Conservation (phyloP, 1,140 invertebrate genomes). For the Monochamus saltuarius region DNA sequence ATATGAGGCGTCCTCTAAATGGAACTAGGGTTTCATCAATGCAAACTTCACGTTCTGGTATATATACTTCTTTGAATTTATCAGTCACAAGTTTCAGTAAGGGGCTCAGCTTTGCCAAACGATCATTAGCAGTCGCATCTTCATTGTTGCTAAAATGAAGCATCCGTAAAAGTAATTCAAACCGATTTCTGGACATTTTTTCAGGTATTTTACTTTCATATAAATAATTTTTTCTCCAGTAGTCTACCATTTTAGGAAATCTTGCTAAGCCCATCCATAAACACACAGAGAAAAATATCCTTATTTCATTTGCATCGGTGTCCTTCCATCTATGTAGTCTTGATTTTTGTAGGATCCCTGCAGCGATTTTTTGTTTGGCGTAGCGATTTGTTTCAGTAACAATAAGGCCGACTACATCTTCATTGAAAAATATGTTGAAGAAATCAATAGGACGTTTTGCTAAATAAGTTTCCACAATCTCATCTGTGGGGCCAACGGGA, state of each 20-base stretch:
- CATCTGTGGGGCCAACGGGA: no score
- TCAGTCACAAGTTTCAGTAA: neutral
- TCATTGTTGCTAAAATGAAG: constrained; percentile 4
- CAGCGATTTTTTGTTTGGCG: no score
- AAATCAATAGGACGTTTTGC: no score
- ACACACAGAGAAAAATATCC: neutral
- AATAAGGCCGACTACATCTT: no score
- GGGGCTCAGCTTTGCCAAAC: neutral
- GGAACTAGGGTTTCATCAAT: constrained; percentile 47
- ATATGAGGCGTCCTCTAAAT: constrained; percentile 36
- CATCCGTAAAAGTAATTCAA: constrained; percentile 1
- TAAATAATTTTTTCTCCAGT: neutral
- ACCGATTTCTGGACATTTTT: constrained; percentile 6
- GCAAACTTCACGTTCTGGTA: constrained; percentile 6
- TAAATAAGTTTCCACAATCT: no score
- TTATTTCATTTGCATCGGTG: no score
- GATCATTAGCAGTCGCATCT: no score
- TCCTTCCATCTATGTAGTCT: no score
- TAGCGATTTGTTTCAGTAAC: no score
- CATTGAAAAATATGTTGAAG: no score
- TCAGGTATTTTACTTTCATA: neutral
- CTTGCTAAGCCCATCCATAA: constrained; percentile 5
- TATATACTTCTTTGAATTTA: constrained; percentile 1
- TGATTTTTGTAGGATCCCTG: no score
- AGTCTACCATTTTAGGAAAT: neutral